phyloP scores from a whole-genome alignment of 2,888 invertebrate genomes.

The Choristoneura rosaceana region DNA sequence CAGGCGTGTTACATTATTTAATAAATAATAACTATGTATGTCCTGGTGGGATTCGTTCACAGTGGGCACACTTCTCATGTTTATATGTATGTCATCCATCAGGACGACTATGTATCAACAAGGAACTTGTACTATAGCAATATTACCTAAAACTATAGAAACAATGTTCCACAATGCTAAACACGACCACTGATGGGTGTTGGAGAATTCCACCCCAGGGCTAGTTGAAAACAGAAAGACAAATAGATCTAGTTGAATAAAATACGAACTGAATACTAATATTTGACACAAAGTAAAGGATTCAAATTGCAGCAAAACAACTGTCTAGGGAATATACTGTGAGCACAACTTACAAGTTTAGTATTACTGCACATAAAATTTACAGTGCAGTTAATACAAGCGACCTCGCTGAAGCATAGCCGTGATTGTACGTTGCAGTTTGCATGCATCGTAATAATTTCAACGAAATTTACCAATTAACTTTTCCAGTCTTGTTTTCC shows the following conservation, averaged over 20 bases:
- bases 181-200: neutral
- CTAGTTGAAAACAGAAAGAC: slow-evolving; percentile 3
- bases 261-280: slow-evolving; percentile 42
- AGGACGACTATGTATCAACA: neutral
- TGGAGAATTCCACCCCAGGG: neutral
- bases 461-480: slow-evolving; percentile 41
- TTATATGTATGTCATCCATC: too few species aligned
- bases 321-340: slow-evolving; percentile 39
- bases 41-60: neutral
- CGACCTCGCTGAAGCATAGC: slow-evolving; percentile 44
- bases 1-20: neutral
- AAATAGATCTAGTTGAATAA: slow-evolving; percentile 36
- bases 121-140: neutral
- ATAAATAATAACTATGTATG: slow-evolving; percentile 1
- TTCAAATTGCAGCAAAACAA: slow-evolving; percentile 46
- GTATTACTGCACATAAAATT: slow-evolving; percentile 23
- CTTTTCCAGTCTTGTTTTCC: slow-evolving; percentile 30
- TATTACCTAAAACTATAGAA: neutral
- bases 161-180: slow-evolving; percentile 3
- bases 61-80: neutral
- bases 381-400: slow-evolving; percentile 22
- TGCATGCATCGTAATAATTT: slow-evolving; percentile 51
- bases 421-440: slow-evolving; percentile 53
- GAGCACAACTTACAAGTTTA: slow-evolving; percentile 28
- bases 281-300: slow-evolving; percentile 44